phyloP scores from a whole-genome alignment of 2,797 vertebrate species.

The Callimico goeldii region DNA sequence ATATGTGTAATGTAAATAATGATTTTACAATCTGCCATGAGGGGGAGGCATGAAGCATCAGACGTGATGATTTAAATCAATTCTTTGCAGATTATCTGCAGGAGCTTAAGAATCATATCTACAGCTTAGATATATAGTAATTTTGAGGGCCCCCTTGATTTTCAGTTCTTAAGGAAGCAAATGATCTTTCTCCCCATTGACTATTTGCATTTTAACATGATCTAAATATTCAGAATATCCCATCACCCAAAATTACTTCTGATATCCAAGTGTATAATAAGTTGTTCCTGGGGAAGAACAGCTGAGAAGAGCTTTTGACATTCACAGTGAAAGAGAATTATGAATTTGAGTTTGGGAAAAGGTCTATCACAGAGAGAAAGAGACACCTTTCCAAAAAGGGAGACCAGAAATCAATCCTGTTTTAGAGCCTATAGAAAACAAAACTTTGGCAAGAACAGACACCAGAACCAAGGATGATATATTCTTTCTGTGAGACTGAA shows the following conservation, averaged over 20 bases:
- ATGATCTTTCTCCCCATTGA: background rate
- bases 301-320: background rate
- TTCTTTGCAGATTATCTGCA: background rate
- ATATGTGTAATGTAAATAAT: slow-evolving; percentile 20
- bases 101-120: background rate
- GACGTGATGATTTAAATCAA: background rate
- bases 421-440: background rate
- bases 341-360: background rate
- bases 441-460: background rate
- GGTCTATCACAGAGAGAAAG: background rate
- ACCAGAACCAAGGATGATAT: background rate
- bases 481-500: background rate
- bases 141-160: background rate
- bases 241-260: background rate
- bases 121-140: background rate
- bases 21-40: background rate
- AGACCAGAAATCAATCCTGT: background rate
- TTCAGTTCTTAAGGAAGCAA: background rate
- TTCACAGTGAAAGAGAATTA: background rate
- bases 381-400: background rate
- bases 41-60: background rate
- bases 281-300: background rate
- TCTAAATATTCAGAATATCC: background rate
- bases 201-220: background rate
- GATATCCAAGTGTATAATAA: background rate